A percentile compares a stretch with the other conserved stretches of the same genome.
Evolutionary conservation across 2,888 invertebrate genomes (phyloP).

Genomic region (Graphium colonna): DNA sequence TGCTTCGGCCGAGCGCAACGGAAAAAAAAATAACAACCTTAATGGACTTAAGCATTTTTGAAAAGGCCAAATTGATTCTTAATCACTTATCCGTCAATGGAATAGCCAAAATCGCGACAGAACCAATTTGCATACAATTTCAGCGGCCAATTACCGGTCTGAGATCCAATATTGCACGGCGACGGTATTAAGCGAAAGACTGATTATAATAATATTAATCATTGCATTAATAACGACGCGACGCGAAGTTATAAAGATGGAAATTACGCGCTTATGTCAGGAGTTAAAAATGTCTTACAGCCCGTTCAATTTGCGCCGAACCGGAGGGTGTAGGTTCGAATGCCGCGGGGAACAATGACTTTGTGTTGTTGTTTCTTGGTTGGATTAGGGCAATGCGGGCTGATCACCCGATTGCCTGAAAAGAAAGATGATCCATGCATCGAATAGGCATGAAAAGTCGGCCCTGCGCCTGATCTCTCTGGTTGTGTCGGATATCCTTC

Average conservation of each 20-base stretch:
- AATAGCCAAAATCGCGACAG: slow-evolving; percentile 49
- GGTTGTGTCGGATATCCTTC: no score
- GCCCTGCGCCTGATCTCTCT: no score
- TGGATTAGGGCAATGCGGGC: no score
- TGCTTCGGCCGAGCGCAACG: neutral
- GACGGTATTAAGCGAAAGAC: slow-evolving; percentile 29
- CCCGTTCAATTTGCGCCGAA: slow-evolving; percentile 6
- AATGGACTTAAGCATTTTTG: slow-evolving; percentile 28
- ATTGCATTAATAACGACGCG: slow-evolving; percentile 22
- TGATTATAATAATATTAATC: slow-evolving; percentile 36
- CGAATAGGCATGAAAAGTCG: no score
- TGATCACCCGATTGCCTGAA: no score
- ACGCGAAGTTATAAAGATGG: slow-evolving; percentile 34
- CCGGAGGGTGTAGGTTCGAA: no score
- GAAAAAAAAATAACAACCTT: neutral
- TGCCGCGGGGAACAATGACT: no score
- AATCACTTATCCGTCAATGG: slow-evolving; percentile 61
- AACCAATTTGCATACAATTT: slow-evolving; percentile 59
- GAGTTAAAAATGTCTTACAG: slow-evolving; percentile 16
- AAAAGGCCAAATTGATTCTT: slow-evolving; percentile 69
- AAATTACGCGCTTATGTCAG: slow-evolving; percentile 28
- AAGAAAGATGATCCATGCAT: no score
- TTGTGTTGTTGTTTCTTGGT: no score
- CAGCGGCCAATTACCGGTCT: slow-evolving; percentile 23
- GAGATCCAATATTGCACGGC: slow-evolving; percentile 25